phyloP scores from a whole-genome alignment of 2,797 vertebrate genomes.

The Podargus strigoides region DNA sequence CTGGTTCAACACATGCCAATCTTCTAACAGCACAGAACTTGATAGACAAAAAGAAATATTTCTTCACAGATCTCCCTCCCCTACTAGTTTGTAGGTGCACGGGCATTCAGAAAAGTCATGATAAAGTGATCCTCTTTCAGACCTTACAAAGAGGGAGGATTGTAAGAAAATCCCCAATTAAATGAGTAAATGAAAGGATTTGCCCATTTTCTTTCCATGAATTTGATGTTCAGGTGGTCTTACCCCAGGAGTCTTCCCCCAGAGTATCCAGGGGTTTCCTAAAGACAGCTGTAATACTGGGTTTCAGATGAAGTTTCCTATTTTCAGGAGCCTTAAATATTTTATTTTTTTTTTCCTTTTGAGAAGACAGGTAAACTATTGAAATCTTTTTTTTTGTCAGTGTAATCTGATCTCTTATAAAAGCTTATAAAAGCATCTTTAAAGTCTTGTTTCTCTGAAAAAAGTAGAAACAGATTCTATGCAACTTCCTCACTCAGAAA shows the following conservation, averaged over 20 bases:
- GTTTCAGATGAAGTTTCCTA: background rate
- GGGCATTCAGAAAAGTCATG: background rate
- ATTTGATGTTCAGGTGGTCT: background rate
- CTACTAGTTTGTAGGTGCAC: background rate
- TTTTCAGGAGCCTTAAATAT: background rate
- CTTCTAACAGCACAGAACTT: background rate
- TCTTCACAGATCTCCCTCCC: background rate
- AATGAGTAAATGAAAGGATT: background rate
- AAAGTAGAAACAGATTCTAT: background rate
- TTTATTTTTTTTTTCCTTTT: background rate
- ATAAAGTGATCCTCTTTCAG: background rate
- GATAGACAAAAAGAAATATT: background rate
- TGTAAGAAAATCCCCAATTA: rapidly evolving
- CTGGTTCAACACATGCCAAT: background rate
- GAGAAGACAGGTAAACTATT: background rate
- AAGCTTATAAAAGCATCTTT: background rate
- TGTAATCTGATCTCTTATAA: background rate
- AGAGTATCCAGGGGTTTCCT: background rate
- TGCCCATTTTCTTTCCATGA: background rate
- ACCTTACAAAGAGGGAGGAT: background rate
- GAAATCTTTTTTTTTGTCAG: background rate
- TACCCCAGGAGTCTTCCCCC: background rate
- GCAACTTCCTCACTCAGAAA: background rate
- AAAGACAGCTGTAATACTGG: background rate
- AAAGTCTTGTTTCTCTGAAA: background rate